Conservation (phyloP, 2,888 invertebrate genomes). For the Seira musarum region DNA sequence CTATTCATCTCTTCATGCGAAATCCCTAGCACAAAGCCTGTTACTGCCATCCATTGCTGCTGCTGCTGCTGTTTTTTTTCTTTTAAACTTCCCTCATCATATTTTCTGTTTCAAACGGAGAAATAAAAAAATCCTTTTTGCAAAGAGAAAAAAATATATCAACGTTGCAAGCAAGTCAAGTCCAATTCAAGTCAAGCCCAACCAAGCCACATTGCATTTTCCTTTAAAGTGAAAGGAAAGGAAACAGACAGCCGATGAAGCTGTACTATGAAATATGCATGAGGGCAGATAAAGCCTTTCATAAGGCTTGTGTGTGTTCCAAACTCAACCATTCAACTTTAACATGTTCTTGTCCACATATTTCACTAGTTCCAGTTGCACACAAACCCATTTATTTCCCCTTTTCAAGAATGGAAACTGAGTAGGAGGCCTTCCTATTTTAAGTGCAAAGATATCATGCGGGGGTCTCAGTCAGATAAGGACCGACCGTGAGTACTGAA, state of each 20-base stretch:
- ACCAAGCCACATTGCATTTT: conserved; percentile 21
- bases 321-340: not conserved
- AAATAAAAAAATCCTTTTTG: not conserved
- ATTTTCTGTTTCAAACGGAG: too few relatives aligned
- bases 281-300: conserved; percentile 38
- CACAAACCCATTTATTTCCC: not conserved
- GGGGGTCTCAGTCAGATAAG: too few relatives aligned
- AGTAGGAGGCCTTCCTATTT: too few relatives aligned
- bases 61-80: too few relatives aligned
- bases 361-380: conserved; percentile 20
- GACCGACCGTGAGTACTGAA: not conserved
- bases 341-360: not conserved
- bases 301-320: too few relatives aligned
- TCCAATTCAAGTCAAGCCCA: not conserved
- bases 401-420: not conserved
- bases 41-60: too few relatives aligned
- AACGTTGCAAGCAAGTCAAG: not conserved
- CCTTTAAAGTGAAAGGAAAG: not conserved
- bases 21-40: not conserved
- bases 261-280: conserved; percentile 49
- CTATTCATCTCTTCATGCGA: conserved; percentile 40
- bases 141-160: not conserved
- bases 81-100: not conserved
- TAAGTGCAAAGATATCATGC: too few relatives aligned
- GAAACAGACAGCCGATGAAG: conserved; percentile 17